Percentiles rank a stretch among this genome's conserved stretches.
phyloP scores from a whole-genome alignment of 2,113 vertebrate species.

The Antennarius striatus region DNA sequence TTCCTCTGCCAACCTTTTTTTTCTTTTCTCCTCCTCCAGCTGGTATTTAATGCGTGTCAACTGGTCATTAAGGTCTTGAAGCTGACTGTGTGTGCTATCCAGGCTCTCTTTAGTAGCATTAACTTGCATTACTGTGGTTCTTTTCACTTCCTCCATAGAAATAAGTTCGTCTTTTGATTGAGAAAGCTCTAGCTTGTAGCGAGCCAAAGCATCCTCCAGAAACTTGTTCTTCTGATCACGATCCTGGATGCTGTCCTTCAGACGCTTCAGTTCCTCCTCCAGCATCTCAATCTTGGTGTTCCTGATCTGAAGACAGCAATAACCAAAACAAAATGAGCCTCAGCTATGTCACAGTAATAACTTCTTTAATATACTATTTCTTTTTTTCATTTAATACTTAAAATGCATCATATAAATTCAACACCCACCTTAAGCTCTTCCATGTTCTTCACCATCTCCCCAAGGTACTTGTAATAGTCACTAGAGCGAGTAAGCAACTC shows the following conservation, averaged over 20 bases:
- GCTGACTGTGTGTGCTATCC: slow-evolving; percentile 85
- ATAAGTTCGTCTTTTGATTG: slow-evolving; percentile 86
- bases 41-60: slow-evolving; percentile 88
- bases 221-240: slow-evolving; percentile 86
- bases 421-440: slow-evolving; percentile 92
- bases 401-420: background rate
- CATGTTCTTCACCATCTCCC: slow-evolving; percentile 92
- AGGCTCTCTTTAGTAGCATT: slow-evolving; percentile 85
- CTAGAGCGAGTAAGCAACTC: slow-evolving; percentile 93
- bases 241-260: slow-evolving; percentile 87
- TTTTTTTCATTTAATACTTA: background rate
- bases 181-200: slow-evolving; percentile 84
- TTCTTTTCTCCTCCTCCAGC: slow-evolving; percentile 93
- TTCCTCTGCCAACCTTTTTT: slow-evolving; percentile 90
- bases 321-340: slow-evolving; percentile 11
- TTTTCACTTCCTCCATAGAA: slow-evolving; percentile 87
- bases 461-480: slow-evolving; percentile 92
- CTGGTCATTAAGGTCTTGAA: slow-evolving; percentile 90
- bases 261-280: slow-evolving; percentile 89
- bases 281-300: slow-evolving; percentile 93
- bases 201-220: slow-evolving; percentile 87
- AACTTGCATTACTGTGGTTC: slow-evolving; percentile 82
- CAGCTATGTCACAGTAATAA: background rate
- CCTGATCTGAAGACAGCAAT: slow-evolving; percentile 84
- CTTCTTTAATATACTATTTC: no score